These are phyloP conservation scores for Pristis pectinata DNA, from an alignment of 2,797 vertebrate genomes.

Conservation along the genomic window DNA sequence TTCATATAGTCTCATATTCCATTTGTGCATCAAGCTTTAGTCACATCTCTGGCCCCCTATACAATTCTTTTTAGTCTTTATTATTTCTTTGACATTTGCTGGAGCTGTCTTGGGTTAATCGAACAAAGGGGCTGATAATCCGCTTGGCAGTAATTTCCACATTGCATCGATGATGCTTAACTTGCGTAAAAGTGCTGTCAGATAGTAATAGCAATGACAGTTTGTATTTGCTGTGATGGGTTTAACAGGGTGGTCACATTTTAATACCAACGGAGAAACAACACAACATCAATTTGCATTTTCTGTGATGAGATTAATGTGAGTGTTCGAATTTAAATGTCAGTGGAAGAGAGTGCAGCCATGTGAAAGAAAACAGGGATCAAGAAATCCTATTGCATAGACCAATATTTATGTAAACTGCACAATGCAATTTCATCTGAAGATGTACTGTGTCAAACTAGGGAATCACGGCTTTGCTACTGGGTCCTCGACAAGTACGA, in stretches of 20 bases:
- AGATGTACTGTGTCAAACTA: too few relatives aligned
- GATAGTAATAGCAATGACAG: neutral
- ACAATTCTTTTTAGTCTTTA: neutral
- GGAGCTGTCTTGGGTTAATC: neutral
- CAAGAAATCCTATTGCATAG: too few relatives aligned
- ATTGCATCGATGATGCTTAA: neutral
- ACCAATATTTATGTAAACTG: too few relatives aligned
- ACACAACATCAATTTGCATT: conserved; percentile 7
- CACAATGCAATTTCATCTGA: too few relatives aligned
- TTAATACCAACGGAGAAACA: conserved; percentile 14
- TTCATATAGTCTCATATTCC: neutral
- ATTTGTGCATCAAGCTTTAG: neutral
- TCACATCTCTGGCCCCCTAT: neutral
- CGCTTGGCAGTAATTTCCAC: neutral
- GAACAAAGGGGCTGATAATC: conserved; percentile 27
- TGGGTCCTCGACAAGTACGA: too few relatives aligned
- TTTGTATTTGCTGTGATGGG: neutral
- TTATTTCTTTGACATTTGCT: conserved; percentile 12
- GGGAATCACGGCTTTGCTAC: too few relatives aligned
- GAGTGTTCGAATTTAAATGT: neutral
- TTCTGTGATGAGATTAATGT: neutral
- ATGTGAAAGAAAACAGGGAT: neutral
- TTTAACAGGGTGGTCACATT: conserved; percentile 26
- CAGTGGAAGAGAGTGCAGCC: neutral
- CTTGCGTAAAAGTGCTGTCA: conserved; percentile 5